These are phyloP conservation scores for Frankliniella intonsa DNA, from an alignment of 2,888 invertebrate species.

Conservation along the genomic window DNA sequence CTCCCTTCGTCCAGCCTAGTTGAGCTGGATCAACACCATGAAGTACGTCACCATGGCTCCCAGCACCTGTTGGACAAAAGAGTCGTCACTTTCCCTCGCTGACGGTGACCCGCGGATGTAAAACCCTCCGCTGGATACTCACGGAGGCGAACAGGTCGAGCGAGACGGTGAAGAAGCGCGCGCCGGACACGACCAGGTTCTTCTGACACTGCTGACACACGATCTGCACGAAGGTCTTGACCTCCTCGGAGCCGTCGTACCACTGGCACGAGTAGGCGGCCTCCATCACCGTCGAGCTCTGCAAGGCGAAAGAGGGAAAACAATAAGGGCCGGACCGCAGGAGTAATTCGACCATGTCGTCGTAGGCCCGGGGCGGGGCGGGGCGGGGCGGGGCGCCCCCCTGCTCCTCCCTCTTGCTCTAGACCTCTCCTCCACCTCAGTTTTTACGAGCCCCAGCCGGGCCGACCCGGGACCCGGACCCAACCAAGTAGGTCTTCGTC, in stretches of 20 bases:
- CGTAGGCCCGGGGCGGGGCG: too few relatives aligned
- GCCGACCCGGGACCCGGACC: too few relatives aligned
- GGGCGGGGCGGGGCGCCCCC: too few relatives aligned
- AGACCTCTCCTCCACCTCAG: too few relatives aligned
- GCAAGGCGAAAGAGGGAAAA: conserved; percentile 39
- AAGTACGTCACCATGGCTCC: conserved; percentile 86
- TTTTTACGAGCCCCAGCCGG: too few relatives aligned
- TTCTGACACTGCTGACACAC: conserved; percentile 89
- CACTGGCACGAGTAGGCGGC: conserved; percentile 86
- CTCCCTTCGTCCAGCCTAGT: conserved; percentile 50
- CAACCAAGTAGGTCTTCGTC: too few relatives aligned
- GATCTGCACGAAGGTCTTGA: conserved; percentile 85
- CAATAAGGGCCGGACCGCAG: background rate
- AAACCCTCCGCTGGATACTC: conserved; percentile 45
- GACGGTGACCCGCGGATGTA: too few relatives aligned
- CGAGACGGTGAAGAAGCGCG: conserved; percentile 84
- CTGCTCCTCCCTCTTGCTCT: background rate
- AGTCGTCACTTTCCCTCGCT: background rate
- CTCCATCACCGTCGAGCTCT: conserved; percentile 90
- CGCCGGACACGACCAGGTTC: conserved; percentile 82
- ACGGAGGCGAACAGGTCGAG: conserved; percentile 84
- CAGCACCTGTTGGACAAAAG: conserved; percentile 59
- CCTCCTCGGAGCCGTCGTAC: conserved; percentile 87
- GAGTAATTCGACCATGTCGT: too few relatives aligned
- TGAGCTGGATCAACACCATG: conserved; percentile 86